These are phyloP conservation scores for Cynopterus sphinx DNA, from an alignment of 2,797 vertebrate genomes.

Conservation along the genomic window DNA sequence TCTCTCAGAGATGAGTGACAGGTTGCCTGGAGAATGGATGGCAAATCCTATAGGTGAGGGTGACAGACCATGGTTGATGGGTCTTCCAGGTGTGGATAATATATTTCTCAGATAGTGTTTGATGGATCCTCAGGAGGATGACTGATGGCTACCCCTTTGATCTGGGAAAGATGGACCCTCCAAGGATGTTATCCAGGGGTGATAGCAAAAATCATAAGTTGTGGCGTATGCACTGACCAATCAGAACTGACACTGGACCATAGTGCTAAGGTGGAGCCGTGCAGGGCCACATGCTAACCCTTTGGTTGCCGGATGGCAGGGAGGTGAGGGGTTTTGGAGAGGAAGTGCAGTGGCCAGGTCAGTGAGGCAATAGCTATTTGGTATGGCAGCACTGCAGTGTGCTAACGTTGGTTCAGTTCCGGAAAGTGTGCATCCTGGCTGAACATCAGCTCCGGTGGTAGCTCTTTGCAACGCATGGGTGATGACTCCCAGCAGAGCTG, in stretches of 20 bases:
- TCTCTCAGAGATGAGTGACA: not conserved
- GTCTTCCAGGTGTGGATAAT: not conserved
- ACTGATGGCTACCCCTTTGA: not conserved
- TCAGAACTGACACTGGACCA: not conserved
- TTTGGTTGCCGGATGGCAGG: not conserved
- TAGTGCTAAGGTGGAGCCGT: not conserved
- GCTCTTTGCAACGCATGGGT: not conserved
- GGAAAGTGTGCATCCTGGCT: not conserved
- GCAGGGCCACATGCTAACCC: not conserved
- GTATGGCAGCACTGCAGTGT: not conserved
- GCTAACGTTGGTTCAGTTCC: not conserved
- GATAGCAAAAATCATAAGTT: not conserved
- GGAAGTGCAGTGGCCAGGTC: not conserved
- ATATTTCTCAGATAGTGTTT: not conserved
- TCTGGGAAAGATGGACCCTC: not conserved
- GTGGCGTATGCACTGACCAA: not conserved
- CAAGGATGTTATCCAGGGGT: not conserved
- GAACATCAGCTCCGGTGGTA: not conserved
- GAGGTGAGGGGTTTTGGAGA: not conserved
- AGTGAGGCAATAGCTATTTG: not conserved
- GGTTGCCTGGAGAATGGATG: not conserved
- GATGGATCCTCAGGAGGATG: not conserved
- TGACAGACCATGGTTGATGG: not conserved
- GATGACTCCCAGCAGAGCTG: constrained; percentile 23
- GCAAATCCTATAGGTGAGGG: not conserved